Conservation (phyloP, 1,140 invertebrate species). For the Heliconius hermathena region DNA sequence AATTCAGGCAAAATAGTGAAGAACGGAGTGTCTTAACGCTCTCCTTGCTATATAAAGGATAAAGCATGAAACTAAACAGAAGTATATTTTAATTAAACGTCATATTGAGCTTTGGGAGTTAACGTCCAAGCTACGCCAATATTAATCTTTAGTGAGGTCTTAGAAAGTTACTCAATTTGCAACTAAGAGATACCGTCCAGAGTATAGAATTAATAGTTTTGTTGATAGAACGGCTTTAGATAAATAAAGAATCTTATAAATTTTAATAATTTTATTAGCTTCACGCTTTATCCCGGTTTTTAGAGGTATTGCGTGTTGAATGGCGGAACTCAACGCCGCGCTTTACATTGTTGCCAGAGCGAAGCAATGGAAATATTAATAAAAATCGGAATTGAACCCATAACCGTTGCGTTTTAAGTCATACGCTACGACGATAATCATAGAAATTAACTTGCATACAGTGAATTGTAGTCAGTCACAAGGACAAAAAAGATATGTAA, state of each 20-base stretch:
- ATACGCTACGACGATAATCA: no score
- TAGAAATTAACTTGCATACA: not conserved
- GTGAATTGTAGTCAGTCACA: not conserved
- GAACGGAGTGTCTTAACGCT: no score
- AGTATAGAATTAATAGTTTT: not conserved
- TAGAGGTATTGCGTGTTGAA: no score
- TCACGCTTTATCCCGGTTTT: no score
- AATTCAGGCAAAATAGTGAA: no score
- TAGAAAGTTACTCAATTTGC: constrained; percentile 4
- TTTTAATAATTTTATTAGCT: not conserved
- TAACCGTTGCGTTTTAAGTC: no score
- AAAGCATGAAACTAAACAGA: no score
- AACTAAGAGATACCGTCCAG: not conserved
- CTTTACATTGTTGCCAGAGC: no score
- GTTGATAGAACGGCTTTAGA: not conserved
- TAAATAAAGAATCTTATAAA: not conserved
- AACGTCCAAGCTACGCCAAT: not conserved
- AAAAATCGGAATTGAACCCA: no score
- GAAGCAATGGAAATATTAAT: no score
- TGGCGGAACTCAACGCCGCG: no score
- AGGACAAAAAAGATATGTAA: not conserved
- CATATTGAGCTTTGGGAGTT: not conserved
- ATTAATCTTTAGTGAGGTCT: constrained; percentile 1
- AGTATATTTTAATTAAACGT: not conserved
- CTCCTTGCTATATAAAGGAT: no score